These are phyloP conservation scores for Pyrrhosoma nymphula DNA, from an alignment of 2,888 invertebrate species.

Conservation along the genomic window DNA sequence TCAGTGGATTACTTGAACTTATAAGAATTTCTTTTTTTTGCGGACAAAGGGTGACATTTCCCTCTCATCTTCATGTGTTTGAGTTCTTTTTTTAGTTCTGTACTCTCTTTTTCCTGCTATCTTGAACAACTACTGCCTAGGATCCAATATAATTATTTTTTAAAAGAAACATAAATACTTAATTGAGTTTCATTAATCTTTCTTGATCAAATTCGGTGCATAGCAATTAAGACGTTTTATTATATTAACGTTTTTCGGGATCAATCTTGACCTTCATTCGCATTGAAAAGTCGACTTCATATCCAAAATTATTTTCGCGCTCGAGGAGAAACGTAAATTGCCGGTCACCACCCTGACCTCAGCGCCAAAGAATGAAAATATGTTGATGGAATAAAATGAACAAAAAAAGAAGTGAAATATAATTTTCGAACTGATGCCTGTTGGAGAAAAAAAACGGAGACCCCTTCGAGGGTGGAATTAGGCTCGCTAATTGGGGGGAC, in stretches of 20 bases:
- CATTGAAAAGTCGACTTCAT: not conserved
- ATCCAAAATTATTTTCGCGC: not conserved
- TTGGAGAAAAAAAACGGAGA: not conserved
- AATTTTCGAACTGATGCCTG: not conserved
- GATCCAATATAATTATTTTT: too few species aligned
- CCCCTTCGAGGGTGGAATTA: not conserved
- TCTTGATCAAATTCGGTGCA: too few species aligned
- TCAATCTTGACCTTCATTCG: not conserved
- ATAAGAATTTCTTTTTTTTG: too few species aligned
- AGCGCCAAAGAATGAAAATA: not conserved
- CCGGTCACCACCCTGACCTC: not conserved
- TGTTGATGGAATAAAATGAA: not conserved
- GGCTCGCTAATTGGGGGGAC: slow-evolving; percentile 7
- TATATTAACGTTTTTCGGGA: not conserved
- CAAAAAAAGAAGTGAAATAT: not conserved
- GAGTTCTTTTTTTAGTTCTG: too few species aligned
- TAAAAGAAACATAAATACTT: too few species aligned
- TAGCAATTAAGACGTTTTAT: not conserved
- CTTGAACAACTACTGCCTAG: too few species aligned
- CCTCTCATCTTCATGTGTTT: too few species aligned
- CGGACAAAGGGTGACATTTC: too few species aligned
- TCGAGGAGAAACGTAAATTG: not conserved
- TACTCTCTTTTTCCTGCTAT: too few species aligned
- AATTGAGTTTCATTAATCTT: too few species aligned
- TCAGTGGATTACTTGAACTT: too few species aligned